Conservation (phyloP, 1,140 invertebrate species). For the Pentalonia nigronervosa region DNA sequence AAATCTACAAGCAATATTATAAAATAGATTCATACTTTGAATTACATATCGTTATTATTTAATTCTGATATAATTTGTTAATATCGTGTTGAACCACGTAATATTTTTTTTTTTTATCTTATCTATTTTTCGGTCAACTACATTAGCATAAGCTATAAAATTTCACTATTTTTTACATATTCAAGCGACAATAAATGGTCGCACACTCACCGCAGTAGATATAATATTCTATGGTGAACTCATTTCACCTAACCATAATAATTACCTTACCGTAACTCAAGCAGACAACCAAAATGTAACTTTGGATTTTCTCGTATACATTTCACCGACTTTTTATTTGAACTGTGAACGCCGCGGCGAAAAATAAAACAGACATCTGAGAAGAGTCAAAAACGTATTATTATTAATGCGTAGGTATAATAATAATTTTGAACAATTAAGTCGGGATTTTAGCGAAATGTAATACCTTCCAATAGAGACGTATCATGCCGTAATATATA, state of each 20-base stretch:
- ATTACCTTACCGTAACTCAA: no score
- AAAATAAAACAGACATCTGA: conserved; percentile 29
- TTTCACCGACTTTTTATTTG: not conserved
- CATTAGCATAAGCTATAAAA: not conserved
- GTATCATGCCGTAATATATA: conserved; percentile 22
- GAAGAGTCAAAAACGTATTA: conserved; percentile 1
- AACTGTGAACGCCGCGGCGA: no score
- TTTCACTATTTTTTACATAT: not conserved
- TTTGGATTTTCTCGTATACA: not conserved
- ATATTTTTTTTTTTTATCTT: not conserved
- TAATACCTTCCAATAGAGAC: not conserved
- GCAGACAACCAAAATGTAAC: not conserved
- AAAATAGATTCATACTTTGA: no score
- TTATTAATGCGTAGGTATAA: not conserved
- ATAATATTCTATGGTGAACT: not conserved
- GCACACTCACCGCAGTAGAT: not conserved
- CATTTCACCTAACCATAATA: not conserved
- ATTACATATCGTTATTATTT: no score
- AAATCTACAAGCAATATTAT: not conserved
- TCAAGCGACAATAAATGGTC: not conserved
- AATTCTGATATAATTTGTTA: no score
- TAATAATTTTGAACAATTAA: conserved; percentile 19
- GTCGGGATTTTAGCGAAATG: conserved; percentile 43
- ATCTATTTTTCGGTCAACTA: not conserved
- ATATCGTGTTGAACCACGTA: no score